A percentile compares a stretch with the other conserved stretches of the same genome.
phyloP scores from a whole-genome alignment of 2,888 invertebrate genomes.

The Cheilosia vernalis region DNA sequence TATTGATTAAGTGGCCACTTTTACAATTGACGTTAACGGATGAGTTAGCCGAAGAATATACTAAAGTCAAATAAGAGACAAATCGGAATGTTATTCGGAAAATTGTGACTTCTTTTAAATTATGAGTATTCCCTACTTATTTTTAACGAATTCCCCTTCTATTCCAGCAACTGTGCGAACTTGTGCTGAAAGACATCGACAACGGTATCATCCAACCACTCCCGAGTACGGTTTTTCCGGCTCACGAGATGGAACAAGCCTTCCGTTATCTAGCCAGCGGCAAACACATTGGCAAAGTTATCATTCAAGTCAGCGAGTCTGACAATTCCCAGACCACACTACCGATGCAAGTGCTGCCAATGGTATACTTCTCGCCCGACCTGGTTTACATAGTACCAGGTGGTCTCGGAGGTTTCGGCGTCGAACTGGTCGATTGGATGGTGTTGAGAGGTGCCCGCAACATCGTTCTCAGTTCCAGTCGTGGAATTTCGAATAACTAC shows the following conservation, averaged over 20 bases:
- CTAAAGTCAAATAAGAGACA: too few relatives aligned
- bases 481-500: constrained; percentile 92
- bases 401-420: constrained; percentile 95
- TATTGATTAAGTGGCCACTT: too few relatives aligned
- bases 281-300: constrained; percentile 91
- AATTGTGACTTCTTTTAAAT: too few relatives aligned
- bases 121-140: too few relatives aligned
- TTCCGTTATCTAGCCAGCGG: constrained; percentile 87
- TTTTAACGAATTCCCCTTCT: background rate
- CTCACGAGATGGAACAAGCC: constrained; percentile 88
- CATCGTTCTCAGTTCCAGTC: constrained; percentile 91
- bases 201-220: constrained; percentile 89
- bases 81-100: too few relatives aligned
- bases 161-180: constrained; percentile 24
- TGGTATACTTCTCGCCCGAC: constrained; percentile 79
- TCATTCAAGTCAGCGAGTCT: constrained; percentile 82
- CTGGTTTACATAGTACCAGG: constrained; percentile 87
- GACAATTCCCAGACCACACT: constrained; percentile 77
- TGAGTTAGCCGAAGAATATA: too few relatives aligned
- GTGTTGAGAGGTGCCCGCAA: constrained; percentile 91
- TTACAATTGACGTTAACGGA: too few relatives aligned
- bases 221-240: constrained; percentile 86
- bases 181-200: constrained; percentile 85
- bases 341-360: constrained; percentile 79
- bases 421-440: constrained; percentile 94